phyloP scores from a whole-genome alignment of 2,888 invertebrate species.

The Ophion obscuratus region DNA sequence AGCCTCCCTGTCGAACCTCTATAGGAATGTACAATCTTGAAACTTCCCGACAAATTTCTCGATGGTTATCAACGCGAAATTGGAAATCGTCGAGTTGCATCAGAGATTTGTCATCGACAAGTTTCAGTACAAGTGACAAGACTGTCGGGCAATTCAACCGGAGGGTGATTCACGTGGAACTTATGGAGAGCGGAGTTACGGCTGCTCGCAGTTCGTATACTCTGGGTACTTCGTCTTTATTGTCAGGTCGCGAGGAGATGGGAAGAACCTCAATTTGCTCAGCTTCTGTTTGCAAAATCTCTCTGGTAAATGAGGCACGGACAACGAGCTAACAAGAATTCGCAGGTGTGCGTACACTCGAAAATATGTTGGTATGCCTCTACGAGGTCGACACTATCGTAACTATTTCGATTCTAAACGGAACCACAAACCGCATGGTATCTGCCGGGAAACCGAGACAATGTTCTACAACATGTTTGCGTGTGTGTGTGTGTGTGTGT shows the following conservation, averaged over 20 bases:
- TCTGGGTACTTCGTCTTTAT: background rate
- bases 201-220: background rate
- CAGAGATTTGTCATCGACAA: background rate
- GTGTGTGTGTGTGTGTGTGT: background rate
- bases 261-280: conserved; percentile 30
- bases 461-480: background rate
- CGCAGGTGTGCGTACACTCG: conserved; percentile 7
- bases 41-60: background rate
- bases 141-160: conserved; percentile 7
- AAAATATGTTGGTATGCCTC: background rate
- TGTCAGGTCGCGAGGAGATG: conserved; percentile 1
- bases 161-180: background rate
- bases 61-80: background rate
- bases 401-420: conserved; percentile 75
- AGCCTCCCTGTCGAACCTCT: no score
- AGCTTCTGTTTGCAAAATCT: conserved; percentile 19
- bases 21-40: no score
- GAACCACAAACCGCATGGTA: conserved; percentile 68
- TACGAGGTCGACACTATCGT: conserved; percentile 55
- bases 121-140: conserved; percentile 15
- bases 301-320: conserved; percentile 44
- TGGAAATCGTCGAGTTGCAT: background rate
- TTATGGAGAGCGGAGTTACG: background rate
- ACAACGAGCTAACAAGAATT: conserved; percentile 43
- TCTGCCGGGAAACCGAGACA: conserved; percentile 43